phyloP scores from a whole-genome alignment of 1,140 invertebrate genomes.

The Macrosteles quadrilineatus region DNA sequence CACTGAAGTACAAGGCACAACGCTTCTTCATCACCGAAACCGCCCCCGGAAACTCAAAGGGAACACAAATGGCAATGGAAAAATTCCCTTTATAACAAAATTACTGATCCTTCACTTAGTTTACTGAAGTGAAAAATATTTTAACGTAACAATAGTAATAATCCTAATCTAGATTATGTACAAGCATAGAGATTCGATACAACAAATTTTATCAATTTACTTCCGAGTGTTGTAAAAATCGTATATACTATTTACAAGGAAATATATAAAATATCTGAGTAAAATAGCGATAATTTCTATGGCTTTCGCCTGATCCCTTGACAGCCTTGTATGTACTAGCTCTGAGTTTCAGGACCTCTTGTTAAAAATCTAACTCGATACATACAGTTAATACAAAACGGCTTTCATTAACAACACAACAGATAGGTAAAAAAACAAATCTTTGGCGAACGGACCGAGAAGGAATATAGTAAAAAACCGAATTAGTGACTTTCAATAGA shows the following conservation, averaged over 20 bases:
- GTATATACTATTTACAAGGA: constrained; percentile 35
- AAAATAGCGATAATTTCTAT: constrained; percentile 32
- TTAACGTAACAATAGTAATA: constrained; percentile 29
- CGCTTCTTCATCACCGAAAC: neutral
- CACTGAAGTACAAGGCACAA: constrained; percentile 29
- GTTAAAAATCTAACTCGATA: constrained; percentile 1
- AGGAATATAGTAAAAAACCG: neutral
- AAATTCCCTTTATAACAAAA: constrained; percentile 20
- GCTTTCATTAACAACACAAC: neutral
- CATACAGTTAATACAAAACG: constrained; percentile 12
- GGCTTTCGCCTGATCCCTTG: constrained; percentile 21
- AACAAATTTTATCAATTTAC: constrained; percentile 24
- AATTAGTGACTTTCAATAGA: neutral
- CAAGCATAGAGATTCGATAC: constrained; percentile 26
- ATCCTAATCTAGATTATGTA: constrained; percentile 32
- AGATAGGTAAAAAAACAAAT: neutral
- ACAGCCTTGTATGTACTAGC: constrained; percentile 26
- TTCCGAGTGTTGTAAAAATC: constrained; percentile 33
- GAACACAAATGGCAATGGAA: constrained; percentile 9
- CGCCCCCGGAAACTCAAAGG: neutral
- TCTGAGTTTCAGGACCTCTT: constrained; percentile 15
- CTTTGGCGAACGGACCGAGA: constrained; percentile 9
- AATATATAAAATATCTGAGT: constrained; percentile 30
- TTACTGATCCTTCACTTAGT: constrained; percentile 29
- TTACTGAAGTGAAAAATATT: constrained; percentile 33